Percentiles rank a stretch among this genome's conserved stretches.
phyloP scores from a whole-genome alignment of 2,888 invertebrate genomes.

The Eledone cirrhosa region DNA sequence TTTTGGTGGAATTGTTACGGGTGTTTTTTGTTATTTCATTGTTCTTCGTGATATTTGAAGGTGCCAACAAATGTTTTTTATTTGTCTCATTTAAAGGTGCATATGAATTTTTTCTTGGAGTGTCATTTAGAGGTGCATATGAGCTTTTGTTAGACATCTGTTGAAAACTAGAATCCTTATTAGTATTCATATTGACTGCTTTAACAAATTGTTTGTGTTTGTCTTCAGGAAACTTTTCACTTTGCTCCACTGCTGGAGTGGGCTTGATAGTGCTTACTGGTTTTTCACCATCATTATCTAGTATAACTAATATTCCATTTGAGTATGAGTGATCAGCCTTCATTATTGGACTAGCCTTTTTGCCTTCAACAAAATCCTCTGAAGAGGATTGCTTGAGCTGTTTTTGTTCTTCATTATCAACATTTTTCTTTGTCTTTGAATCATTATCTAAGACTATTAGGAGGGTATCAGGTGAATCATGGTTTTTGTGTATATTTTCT shows the following conservation, averaged over 20 bases:
- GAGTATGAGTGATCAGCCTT: conserved; percentile 6
- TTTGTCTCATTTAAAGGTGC: neutral
- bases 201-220: neutral
- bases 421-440: conserved; percentile 12
- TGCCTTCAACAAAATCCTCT: neutral
- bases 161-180: neutral
- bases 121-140: neutral
- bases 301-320: neutral
- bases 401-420: neutral
- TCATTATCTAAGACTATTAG: conserved; percentile 4
- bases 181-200: neutral
- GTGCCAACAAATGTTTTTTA: neutral
- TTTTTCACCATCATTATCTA: neutral
- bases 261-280: too few relatives aligned
- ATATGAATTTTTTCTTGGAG: neutral
- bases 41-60: neutral
- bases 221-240: too few relatives aligned
- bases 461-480: conserved; percentile 1
- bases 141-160: neutral
- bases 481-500: conserved; percentile 16
- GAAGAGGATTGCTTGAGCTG: neutral
- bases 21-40: neutral
- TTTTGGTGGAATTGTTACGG: neutral
- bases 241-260: too few relatives aligned
- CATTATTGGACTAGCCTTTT: neutral